Conservation (phyloP, 1,140 invertebrate genomes). For the Pogonomyrmex barbatus region DNA sequence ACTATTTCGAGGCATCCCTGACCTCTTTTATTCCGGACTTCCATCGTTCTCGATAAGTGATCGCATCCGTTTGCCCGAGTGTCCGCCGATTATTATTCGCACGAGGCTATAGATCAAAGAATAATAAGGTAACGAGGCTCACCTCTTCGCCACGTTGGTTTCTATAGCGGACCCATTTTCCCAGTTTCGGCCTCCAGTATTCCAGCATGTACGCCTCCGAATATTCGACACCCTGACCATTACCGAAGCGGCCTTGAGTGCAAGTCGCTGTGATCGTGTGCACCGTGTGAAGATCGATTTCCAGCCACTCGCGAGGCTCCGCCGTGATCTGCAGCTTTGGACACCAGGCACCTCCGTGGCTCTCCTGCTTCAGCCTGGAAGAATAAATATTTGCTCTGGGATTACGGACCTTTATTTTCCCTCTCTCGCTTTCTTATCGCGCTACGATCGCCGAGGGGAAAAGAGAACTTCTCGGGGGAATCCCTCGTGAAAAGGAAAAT, state of each 20-base stretch:
- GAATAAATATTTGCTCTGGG: conserved; percentile 71
- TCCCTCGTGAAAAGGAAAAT: conserved; percentile 41
- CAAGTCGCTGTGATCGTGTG: conserved; percentile 92
- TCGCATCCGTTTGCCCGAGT: neutral
- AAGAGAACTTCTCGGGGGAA: conserved; percentile 18
- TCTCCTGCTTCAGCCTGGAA: conserved; percentile 91
- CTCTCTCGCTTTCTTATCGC: conserved; percentile 48
- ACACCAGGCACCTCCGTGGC: conserved; percentile 94
- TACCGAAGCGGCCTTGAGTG: conserved; percentile 94
- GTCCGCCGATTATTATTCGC: neutral
- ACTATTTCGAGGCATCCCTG: conserved; percentile 15
- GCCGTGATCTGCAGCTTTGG: conserved; percentile 91
- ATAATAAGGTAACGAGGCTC: neutral
- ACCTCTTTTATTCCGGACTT: conserved; percentile 2
- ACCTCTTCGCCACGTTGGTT: conserved; percentile 90
- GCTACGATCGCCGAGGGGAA: conserved; percentile 27
- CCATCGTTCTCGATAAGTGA: neutral
- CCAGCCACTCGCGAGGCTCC: conserved; percentile 92
- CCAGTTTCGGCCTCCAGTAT: conserved; percentile 90
- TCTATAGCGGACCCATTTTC: conserved; percentile 91
- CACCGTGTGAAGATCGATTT: conserved; percentile 91
- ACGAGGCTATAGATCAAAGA: neutral
- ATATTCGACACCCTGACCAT: conserved; percentile 93
- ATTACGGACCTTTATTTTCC: conserved; percentile 65
- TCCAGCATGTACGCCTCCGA: conserved; percentile 92